phyloP scores from a whole-genome alignment of 1,140 invertebrate species.

The Anthonomus grandis region DNA sequence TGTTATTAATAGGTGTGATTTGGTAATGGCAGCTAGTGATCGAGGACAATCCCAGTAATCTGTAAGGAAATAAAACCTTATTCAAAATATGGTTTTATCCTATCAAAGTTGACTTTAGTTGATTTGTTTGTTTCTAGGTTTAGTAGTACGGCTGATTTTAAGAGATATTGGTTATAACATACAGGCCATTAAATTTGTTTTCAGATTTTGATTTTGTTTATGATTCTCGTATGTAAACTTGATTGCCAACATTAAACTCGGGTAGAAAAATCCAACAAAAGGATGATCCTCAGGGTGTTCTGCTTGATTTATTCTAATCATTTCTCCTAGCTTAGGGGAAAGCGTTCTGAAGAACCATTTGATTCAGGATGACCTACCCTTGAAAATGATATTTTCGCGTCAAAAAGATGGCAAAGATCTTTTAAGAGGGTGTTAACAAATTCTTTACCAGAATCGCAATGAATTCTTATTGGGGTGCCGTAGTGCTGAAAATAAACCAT shows the following conservation, averaged over 20 bases:
- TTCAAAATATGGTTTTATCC: too few relatives aligned
- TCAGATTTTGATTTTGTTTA: conserved; percentile 1
- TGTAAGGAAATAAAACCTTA: too few relatives aligned
- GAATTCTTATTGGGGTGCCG: not conserved
- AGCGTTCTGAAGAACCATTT: not conserved
- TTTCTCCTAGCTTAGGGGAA: not conserved
- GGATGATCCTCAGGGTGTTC: not conserved
- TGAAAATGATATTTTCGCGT: not conserved
- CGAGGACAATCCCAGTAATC: too few relatives aligned
- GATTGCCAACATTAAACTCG: not conserved
- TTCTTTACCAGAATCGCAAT: not conserved
- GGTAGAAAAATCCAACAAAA: not conserved
- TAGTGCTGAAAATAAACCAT: conserved; percentile 1
- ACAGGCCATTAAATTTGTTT: not conserved
- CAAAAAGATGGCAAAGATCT: conserved; percentile 2
- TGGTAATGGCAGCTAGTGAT: not conserved
- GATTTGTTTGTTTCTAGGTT: not conserved
- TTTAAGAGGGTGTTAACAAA: not conserved
- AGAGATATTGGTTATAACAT: not conserved
- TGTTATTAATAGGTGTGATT: conserved; percentile 1
- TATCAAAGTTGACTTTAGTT: conserved; percentile 2
- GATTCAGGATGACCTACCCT: not conserved
- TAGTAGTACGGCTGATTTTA: not conserved
- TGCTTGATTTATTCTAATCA: not conserved
- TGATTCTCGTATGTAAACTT: conserved; percentile 1